Evolutionary conservation across 2,797 vertebrate genomes (phyloP), one percentile per base, ranked within the genome.

Genomic region (Tarsius wallacei): DNA sequence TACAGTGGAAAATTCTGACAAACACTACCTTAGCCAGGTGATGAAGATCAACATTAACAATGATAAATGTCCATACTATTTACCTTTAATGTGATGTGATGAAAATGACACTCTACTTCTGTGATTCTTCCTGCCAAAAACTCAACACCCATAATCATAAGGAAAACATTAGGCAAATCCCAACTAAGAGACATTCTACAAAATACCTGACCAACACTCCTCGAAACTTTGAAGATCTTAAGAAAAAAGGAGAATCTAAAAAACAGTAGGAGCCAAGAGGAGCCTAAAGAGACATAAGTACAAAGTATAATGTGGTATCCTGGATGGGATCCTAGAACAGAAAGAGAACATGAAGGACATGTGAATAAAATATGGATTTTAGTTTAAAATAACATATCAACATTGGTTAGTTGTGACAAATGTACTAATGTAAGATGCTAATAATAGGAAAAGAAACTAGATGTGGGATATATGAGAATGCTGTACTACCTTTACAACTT

Each of bases 191-290:
- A 49, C 57, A n/a, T 74, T 90, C 22, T 70, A 31, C 31, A 84
- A 55, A 73, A 64, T 88, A 63, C 28, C 19, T 91, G 87, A 85
- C 26, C 51, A 89, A 2, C 70, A 61, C 51, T 86, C 66, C 59
- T 93, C 59, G 68, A 31, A 93, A 86, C 31, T 49, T 47, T 86
- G 53, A 77, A 95, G 47, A 91, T 87, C 22, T 71, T 83, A 36
- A 85, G 82, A 87, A 74, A 51, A n/a, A 81, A 91, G 36, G 53
- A 68, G 73, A 61, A 73, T 81, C 71, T 55, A 55, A 92, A 88
- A 76, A 83, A 24, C 12, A 89, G 26, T 89, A 53, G 57, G 5
- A 89, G 14, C 24, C 22, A 91, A 87, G 59, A 83, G 76, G 15
- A 88, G 13, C 42, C 49, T 91, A 53, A 89, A n/a, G 24, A 86